Percentiles rank a stretch among this genome's conserved stretches.
Conservation (phyloP, 2,113 vertebrate genomes). For the Abramis brama region DNA sequence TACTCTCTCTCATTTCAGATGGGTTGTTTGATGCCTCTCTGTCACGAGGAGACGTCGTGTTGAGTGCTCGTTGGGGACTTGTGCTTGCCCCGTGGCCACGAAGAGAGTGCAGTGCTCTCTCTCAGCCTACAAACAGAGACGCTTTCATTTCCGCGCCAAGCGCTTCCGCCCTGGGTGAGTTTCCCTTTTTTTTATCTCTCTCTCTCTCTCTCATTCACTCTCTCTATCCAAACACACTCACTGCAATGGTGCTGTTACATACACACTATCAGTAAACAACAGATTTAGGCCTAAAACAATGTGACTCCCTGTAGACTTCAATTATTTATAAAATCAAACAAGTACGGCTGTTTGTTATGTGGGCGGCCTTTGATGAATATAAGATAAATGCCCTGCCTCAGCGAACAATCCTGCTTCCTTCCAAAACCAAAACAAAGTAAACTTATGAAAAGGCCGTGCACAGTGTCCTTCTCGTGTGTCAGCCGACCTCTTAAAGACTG, state of each 20-base stretch:
- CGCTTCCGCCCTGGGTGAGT: slow-evolving; percentile 54
- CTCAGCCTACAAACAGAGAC: slow-evolving; percentile 40
- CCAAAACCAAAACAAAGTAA: slow-evolving; percentile 33
- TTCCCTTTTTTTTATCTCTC: slow-evolving; percentile 16
- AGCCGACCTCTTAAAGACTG: not conserved
- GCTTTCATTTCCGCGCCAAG: slow-evolving; percentile 55
- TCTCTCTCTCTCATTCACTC: slow-evolving; percentile 42
- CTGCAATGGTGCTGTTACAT: slow-evolving; percentile 40
- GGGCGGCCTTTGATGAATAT: slow-evolving; percentile 51
- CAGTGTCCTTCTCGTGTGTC: not conserved
- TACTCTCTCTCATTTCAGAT: slow-evolving; percentile 20
- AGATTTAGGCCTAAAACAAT: slow-evolving; percentile 60
- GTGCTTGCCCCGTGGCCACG: slow-evolving; percentile 24
- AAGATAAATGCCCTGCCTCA: slow-evolving; percentile 47
- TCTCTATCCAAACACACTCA: slow-evolving; percentile 47
- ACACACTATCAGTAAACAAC: slow-evolving; percentile 58
- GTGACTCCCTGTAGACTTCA: slow-evolving; percentile 47
- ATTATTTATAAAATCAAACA: slow-evolving; percentile 65
- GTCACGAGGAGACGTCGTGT: slow-evolving; percentile 42
- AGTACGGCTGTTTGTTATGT: slow-evolving; percentile 55
- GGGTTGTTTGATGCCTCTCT: slow-evolving; percentile 29
- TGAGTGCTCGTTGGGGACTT: slow-evolving; percentile 44
- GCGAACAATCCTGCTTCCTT: slow-evolving; percentile 31
- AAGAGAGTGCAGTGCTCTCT: not conserved
- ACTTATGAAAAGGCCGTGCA: slow-evolving; percentile 4